phyloP scores from a whole-genome alignment of 2,113 vertebrate genomes.

The Hypomesus transpacificus region DNA sequence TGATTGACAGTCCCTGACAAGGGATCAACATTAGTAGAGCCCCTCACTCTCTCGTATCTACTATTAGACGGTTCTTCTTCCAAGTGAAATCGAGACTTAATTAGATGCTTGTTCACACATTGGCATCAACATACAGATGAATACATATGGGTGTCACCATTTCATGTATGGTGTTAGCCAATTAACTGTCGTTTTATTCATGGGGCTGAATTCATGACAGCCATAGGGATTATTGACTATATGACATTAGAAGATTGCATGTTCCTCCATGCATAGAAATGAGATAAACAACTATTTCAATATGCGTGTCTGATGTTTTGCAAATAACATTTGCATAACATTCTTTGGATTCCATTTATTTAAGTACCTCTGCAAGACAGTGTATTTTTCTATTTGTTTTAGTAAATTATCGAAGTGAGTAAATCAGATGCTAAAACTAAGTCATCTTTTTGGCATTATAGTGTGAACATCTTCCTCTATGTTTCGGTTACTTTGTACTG shows the following conservation, averaged over 20 bases:
- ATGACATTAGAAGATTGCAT: background rate
- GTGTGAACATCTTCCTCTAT: constrained; percentile 19
- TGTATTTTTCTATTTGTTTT: too few relatives aligned
- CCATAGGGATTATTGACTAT: background rate
- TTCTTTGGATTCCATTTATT: too few relatives aligned
- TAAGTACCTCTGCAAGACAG: too few relatives aligned
- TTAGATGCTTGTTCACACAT: background rate
- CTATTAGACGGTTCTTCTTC: too few relatives aligned
- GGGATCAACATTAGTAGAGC: background rate
- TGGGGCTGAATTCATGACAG: constrained; percentile 8
- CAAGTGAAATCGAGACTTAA: too few relatives aligned
- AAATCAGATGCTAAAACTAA: background rate
- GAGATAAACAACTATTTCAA: background rate
- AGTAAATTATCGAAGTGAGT: too few relatives aligned
- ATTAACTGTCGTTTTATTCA: background rate
- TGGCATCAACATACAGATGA: constrained; percentile 6
- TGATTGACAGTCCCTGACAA: constrained; percentile 3
- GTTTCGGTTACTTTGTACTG: constrained; percentile 35
- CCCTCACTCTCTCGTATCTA: too few relatives aligned
- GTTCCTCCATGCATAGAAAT: background rate
- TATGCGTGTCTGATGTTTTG: too few relatives aligned
- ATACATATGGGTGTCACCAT: constrained; percentile 3
- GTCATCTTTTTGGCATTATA: background rate
- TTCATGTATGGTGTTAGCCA: background rate
- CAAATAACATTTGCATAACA: too few relatives aligned